phyloP scores from a whole-genome alignment of 2,113 vertebrate species.

The Centropristis striata region DNA sequence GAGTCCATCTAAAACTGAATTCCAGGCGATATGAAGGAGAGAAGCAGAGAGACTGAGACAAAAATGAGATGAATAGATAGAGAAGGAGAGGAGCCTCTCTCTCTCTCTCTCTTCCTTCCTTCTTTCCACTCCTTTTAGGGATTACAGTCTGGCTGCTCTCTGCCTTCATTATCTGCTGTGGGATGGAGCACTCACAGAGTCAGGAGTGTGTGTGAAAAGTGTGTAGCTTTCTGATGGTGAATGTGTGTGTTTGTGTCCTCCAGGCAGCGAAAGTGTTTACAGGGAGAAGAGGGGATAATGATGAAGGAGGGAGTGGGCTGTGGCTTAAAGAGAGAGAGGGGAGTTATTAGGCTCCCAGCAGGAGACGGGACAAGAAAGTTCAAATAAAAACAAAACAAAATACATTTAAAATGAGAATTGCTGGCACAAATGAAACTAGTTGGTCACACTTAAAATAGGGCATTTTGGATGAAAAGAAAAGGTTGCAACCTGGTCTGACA shows the following conservation, averaged over 20 bases:
- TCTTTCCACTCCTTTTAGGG: constrained; percentile 71
- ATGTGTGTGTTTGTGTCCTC: constrained; percentile 34
- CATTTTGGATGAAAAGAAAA: too few species aligned
- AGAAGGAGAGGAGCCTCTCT: constrained; percentile 3
- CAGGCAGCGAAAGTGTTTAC: constrained; percentile 50
- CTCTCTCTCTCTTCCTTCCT: constrained; percentile 18
- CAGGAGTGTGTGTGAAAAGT: constrained; percentile 17
- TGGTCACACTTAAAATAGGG: too few species aligned
- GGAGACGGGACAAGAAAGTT: constrained; percentile 16
- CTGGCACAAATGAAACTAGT: background rate
- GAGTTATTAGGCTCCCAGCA: constrained; percentile 20
- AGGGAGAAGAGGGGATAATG: constrained; percentile 43
- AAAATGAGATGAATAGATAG: constrained; percentile 8
- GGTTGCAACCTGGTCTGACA: too few species aligned
- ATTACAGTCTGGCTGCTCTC: constrained; percentile 26
- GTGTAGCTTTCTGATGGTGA: constrained; percentile 16
- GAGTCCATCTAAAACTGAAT: background rate
- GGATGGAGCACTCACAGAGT: constrained; percentile 32
- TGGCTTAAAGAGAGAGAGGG: constrained; percentile 23
- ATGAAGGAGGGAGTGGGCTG: constrained; percentile 40
- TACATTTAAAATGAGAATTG: background rate
- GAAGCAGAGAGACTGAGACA: background rate
- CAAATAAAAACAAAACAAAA: constrained; percentile 27
- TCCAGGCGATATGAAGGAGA: background rate
- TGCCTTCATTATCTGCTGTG: constrained; percentile 40